These are phyloP conservation scores for Merops nubicus DNA, from an alignment of 2,113 vertebrate genomes.

Conservation along the genomic window DNA sequence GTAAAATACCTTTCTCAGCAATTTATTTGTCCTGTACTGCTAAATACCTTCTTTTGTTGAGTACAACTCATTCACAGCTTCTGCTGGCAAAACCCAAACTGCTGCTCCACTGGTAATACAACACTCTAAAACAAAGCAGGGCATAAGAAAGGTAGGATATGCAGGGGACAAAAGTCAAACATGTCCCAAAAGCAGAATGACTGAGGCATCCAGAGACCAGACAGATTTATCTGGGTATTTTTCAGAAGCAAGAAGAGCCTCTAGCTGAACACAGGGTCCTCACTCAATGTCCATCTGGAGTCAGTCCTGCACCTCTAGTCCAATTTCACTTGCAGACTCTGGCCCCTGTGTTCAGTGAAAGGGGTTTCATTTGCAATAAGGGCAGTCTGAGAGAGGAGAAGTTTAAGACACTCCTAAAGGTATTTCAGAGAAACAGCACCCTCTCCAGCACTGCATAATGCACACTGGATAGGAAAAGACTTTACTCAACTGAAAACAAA, in stretches of 20 bases:
- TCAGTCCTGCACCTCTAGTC: background rate
- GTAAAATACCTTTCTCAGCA: background rate
- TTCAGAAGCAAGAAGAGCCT: background rate
- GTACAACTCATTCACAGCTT: background rate
- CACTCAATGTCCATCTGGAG: background rate
- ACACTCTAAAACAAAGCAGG: background rate
- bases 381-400: background rate
- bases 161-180: background rate
- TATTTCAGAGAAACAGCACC: background rate
- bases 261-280: background rate
- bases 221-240: background rate
- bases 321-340: background rate
- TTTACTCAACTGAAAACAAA: background rate
- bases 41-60: background rate
- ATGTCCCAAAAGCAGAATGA: background rate
- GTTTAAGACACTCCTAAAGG: background rate
- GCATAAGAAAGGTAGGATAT: background rate
- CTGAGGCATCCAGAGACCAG: background rate
- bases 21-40: background rate
- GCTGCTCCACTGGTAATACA: background rate
- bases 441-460: background rate
- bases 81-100: background rate
- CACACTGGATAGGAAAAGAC: background rate
- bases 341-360: background rate
- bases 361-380: background rate